These are phyloP conservation scores for Percina caprodes DNA, from an alignment of 2,113 vertebrate genomes.

Conservation along the genomic window DNA sequence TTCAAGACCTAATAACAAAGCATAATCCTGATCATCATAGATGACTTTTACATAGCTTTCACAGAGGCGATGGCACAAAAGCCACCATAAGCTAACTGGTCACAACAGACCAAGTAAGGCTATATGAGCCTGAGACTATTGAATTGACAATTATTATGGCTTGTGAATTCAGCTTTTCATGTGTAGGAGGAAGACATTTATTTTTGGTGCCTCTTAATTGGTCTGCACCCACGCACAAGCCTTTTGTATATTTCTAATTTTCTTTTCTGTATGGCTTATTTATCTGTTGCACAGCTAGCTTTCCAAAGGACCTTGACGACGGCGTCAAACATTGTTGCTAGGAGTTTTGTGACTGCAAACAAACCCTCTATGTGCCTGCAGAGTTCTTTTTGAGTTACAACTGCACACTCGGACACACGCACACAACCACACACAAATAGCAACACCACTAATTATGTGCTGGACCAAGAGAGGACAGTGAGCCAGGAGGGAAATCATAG, in stretches of 20 bases:
- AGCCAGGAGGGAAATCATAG: constrained; percentile 64
- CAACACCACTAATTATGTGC: constrained; percentile 49
- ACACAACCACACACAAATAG: constrained; percentile 3
- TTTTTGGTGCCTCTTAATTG: neutral
- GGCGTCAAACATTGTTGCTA: constrained; percentile 9
- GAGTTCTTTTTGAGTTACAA: constrained; percentile 7
- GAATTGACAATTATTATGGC: neutral
- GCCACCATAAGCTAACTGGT: too few species aligned
- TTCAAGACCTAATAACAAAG: neutral
- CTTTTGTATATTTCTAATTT: neutral
- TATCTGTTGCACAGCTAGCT: neutral
- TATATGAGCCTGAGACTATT: neutral
- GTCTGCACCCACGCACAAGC: neutral
- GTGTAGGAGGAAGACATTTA: neutral
- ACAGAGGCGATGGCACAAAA: too few species aligned
- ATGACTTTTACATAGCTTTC: neutral
- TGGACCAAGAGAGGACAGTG: constrained; percentile 41
- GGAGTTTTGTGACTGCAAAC: constrained; percentile 14
- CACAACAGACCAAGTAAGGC: too few species aligned
- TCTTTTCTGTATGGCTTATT: neutral
- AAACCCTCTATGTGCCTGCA: constrained; percentile 14
- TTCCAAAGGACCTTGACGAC: neutral
- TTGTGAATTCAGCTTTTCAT: neutral
- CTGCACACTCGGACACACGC: neutral
- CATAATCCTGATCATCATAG: neutral